Percentiles rank a stretch among this genome's conserved stretches.
Conservation (phyloP, 2,797 vertebrate genomes). For the Strix occidentalis region DNA sequence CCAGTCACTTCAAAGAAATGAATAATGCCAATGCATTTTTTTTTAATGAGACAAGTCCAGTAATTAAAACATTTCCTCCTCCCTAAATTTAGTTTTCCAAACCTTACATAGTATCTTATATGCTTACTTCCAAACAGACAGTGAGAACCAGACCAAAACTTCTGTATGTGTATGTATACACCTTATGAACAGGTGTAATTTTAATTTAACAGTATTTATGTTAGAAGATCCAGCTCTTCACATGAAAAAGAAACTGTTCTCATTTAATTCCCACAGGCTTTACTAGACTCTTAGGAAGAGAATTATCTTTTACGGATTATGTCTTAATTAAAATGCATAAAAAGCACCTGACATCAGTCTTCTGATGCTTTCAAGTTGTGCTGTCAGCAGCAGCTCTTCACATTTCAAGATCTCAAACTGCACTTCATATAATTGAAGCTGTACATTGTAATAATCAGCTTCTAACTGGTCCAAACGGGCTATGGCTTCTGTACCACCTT, state of each 20-base stretch:
- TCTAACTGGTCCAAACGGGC: constrained; percentile 91
- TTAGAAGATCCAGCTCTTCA: background rate
- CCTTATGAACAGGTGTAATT: background rate
- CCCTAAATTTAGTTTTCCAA: background rate
- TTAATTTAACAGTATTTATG: background rate
- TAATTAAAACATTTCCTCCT: background rate
- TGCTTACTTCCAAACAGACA: background rate
- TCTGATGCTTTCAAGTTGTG: constrained; percentile 93
- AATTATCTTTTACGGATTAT: background rate
- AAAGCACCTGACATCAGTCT: constrained; percentile 89
- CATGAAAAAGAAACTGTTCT: background rate
- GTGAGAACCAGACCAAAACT: background rate
- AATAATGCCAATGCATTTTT: background rate
- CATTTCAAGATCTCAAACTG: constrained; percentile 95
- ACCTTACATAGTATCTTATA: background rate
- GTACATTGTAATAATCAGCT: constrained; percentile 92
- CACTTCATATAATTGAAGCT: constrained; percentile 95
- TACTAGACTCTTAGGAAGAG: background rate
- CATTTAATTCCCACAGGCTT: background rate
- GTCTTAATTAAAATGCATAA: constrained; percentile 1
- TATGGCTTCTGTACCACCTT: constrained; percentile 90
- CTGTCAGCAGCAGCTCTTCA: constrained; percentile 92
- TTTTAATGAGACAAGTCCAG: background rate
- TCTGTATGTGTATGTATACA: background rate
- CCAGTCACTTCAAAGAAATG: background rate